Base-by-base conservation (phyloP, 2,797 vertebrate genomes). In the Eulemur mongoz region DNA sequence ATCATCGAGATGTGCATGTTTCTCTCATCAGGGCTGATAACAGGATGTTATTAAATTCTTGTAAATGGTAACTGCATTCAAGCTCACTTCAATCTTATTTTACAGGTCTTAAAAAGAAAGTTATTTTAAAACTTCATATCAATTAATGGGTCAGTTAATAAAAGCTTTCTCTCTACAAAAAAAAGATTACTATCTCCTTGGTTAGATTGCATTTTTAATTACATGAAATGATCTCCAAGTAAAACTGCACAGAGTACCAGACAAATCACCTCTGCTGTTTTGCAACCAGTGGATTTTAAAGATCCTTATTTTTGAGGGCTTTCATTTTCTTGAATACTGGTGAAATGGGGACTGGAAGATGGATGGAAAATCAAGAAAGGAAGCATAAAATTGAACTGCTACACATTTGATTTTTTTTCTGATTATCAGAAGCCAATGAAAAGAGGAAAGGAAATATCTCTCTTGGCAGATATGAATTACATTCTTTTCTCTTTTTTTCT, bases 391-490 rank as follows among this genome's bases (percentile, higher is more conserved):
- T 27, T 20, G 32, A 97, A 76, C 59, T 95, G 52, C 38, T 91
- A 61, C 6, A 91, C 5, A 15, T 95, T 82, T 91, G 38, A 69
- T 65, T 92, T 72, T 81, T 94, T 92, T 93, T 78, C 87, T 96
- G 92, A 88, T 97, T 93, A 97, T 92, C 67, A 92, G 50, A 97
- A 97, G 35, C 43, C 70, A 92, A 52, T 92, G 72, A 96, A 94
- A 93, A 45, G 14, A 85, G 61, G 45, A 89, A 35, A 93, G 38
- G 38, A 95, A 95, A 90, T 81, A 61, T 85, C 17, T 96, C 6
- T 81, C 52, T 85, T 94, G 93, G 67, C 50, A 96, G 67, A 95
- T 89, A 89, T 65, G 70, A 96, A 81, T 92, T 96, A 94, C 69
- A 95, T 94, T 93, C 48, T 89, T 52, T 91, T 59, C 23, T 35